These are phyloP conservation scores for Melanotaenia pygmaea DNA, from an alignment of 2,797 vertebrate species.

Conservation along the genomic window DNA sequence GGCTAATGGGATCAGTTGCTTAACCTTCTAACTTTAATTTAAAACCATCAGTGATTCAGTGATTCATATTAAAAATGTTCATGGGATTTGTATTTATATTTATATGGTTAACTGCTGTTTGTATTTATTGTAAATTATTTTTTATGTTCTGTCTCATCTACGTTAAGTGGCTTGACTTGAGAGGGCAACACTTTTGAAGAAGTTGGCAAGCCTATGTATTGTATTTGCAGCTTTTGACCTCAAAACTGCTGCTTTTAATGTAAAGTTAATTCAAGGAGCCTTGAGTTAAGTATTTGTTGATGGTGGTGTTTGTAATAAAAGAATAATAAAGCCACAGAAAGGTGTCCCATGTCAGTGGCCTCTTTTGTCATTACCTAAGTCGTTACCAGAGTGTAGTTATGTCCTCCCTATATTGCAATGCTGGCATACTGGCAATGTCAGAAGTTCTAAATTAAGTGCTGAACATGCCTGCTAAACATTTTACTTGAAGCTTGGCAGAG, in stretches of 20 bases:
- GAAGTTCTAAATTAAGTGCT: not conserved
- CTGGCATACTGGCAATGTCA: not conserved
- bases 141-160: constrained; percentile 39
- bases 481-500: not conserved
- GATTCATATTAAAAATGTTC: constrained; percentile 68
- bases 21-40: constrained; percentile 32
- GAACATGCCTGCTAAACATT: not conserved
- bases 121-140: constrained; percentile 86
- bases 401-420: not conserved
- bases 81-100: constrained; percentile 79
- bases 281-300: constrained; percentile 85
- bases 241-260: constrained; percentile 64
- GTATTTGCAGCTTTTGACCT: constrained; percentile 58
- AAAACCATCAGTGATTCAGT: constrained; percentile 38
- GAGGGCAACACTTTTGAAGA: constrained; percentile 40
- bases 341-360: not conserved
- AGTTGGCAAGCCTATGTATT: constrained; percentile 52
- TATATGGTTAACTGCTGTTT: constrained; percentile 76
- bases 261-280: constrained; percentile 65
- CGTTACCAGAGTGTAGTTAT: not conserved
- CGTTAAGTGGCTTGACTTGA: constrained; percentile 34
- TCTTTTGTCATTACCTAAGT: not conserved
- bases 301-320: constrained; percentile 88
- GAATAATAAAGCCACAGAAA: constrained; percentile 72
- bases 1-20: constrained; percentile 26